A percentile compares a stretch with the other conserved stretches of the same genome.
These are phyloP conservation scores for Neotoma lepida DNA, from an alignment of 2,113 vertebrate genomes.

Conservation along the genomic window DNA sequence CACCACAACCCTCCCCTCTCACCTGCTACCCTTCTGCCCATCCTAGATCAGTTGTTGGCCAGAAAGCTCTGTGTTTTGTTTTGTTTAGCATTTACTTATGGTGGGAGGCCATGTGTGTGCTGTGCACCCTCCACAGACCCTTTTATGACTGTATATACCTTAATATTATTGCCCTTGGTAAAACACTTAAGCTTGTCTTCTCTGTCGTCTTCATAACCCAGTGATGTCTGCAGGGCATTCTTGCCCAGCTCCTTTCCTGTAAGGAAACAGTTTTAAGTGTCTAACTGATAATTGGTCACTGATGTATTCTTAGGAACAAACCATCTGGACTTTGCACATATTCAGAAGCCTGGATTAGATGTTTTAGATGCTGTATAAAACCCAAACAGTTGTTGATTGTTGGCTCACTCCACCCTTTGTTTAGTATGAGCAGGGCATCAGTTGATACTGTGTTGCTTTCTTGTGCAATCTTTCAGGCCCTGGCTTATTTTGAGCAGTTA, in stretches of 20 bases:
- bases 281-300: constrained; percentile 14
- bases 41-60: neutral
- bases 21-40: neutral
- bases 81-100: neutral
- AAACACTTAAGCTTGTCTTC: neutral
- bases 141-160: neutral
- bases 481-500: constrained; percentile 98
- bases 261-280: neutral
- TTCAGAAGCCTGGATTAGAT: neutral
- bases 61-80: neutral
- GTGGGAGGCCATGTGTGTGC: neutral
- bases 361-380: neutral
- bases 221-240: neutral
- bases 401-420: neutral
- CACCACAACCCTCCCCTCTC: neutral
- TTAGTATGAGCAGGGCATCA: neutral
- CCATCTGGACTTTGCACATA: neutral
- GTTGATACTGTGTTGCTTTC: constrained; percentile 30
- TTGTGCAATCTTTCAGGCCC: constrained; percentile 87
- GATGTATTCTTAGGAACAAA: constrained; percentile 22
- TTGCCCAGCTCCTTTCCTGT: constrained; percentile 38
- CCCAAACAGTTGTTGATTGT: neutral
- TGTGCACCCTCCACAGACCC: neutral
- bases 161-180: neutral
- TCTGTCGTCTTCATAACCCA: neutral